These are phyloP conservation scores for Octomys mimax DNA, from an alignment of 2,797 vertebrate species.

Conservation along the genomic window DNA sequence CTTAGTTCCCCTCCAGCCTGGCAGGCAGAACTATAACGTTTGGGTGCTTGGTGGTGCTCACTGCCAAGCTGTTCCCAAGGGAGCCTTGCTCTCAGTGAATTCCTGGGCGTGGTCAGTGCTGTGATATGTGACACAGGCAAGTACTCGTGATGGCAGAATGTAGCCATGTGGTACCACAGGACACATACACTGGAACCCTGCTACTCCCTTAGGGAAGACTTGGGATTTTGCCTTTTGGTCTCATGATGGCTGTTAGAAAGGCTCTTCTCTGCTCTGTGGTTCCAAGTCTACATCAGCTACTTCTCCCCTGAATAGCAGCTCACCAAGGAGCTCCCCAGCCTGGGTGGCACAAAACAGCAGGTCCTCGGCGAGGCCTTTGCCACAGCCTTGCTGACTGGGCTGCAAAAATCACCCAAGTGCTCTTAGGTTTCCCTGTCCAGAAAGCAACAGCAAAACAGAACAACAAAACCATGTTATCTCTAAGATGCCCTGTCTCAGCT, in stretches of 20 bases:
- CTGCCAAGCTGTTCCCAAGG: background rate
- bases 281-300: background rate
- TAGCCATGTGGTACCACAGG: background rate
- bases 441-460: background rate
- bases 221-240: background rate
- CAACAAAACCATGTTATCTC: background rate
- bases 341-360: rapidly evolving
- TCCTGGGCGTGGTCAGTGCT: background rate
- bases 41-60: background rate
- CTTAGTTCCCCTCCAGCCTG: constrained; percentile 26
- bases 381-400: background rate
- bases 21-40: background rate
- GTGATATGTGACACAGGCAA: background rate
- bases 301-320: background rate
- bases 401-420: background rate
- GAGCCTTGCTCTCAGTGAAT: background rate
- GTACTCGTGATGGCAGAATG: background rate
- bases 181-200: background rate
- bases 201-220: background rate
- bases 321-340: background rate
- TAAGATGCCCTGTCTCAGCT: background rate
- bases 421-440: background rate
- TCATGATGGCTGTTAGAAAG: background rate
- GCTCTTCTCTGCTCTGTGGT: background rate
- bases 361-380: background rate